A percentile compares a stretch with the other conserved stretches of the same genome.
phyloP scores from a whole-genome alignment of 2,113 vertebrate genomes.

The Campylorhamphus procurvoides region DNA sequence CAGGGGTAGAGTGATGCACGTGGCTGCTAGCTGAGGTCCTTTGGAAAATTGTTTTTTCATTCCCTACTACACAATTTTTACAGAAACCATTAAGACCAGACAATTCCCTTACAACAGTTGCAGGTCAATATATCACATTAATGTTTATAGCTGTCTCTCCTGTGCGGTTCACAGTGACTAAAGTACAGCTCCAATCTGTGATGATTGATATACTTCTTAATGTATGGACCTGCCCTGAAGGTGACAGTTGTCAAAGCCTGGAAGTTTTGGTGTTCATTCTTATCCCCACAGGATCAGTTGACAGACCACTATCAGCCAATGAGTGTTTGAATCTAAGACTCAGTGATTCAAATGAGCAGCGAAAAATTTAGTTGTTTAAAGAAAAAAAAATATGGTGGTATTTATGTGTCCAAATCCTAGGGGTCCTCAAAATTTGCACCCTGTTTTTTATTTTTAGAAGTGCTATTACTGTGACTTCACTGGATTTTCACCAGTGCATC shows the following conservation, averaged over 20 bases:
- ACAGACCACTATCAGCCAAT: accelerated
- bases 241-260: background rate
- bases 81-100: background rate
- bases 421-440: background rate
- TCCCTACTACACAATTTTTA: background rate
- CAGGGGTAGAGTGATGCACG: background rate
- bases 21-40: background rate
- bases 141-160: background rate
- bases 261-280: background rate
- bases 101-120: background rate
- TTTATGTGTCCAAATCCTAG: background rate
- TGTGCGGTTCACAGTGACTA: background rate
- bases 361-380: background rate
- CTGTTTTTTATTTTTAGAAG: background rate
- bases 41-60: background rate
- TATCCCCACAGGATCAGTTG: accelerated
- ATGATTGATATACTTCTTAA: background rate
- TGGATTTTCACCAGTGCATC: background rate
- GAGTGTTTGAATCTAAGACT: background rate
- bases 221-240: background rate
- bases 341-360: background rate
- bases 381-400: background rate
- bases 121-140: background rate
- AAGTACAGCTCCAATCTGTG: background rate
- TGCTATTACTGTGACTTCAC: background rate